Base-by-base conservation (phyloP, 2,888 invertebrate genomes). In the Diaprepes abbreviatus region DNA sequence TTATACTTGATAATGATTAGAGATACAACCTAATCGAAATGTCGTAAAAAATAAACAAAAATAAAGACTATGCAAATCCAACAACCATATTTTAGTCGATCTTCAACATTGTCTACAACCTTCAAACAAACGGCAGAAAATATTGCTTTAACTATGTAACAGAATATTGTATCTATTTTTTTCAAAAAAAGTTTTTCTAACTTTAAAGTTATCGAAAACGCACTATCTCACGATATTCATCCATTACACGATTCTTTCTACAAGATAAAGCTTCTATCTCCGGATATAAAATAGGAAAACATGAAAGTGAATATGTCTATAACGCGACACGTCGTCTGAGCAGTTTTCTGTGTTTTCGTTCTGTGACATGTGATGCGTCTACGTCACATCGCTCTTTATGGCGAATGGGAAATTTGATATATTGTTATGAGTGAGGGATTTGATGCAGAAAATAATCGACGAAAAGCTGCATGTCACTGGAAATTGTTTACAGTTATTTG, bases 251-350 rank as follows among this genome's bases (percentile, higher is more conserved):
- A 50, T 50, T 50, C 28, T 50, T 28, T 28, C 48, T 28, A 63
- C 62, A 63, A 52, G 62, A 63, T 10, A 63, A 63, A 50, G 62
- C 62, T 63, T 63, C 52, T 63, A 63, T 52, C 62, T 52, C 24
- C 10, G 21, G 50, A 58, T 58, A 52, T 52, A 63, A 63, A 63
- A 63, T 10, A 52, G 52, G 28, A 52, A 36, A 43, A 58, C 40
- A 38, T 16, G 19, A 52, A 40, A 63, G 62, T 36, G 52, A 63
- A 52, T 38, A 52, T 63, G 36, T 63, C 52, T 38, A 19, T 63
- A 63, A 48, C 38, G 28, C 17, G 12, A 63, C 31, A 6, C 57
- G 48, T 45, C 36, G 57, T 66, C 65, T 66, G 50, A 57, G 57
- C 57, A 24, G 48, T 66, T 66, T 66, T 58, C 65, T 58, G 48